Evolutionary conservation across 2,113 vertebrate genomes (phyloP).

Genomic region (Danio rerio): GRCz12tu NC_133182.1:9986501-9987000

Average conservation of each 20-base stretch:
- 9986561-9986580: neutral
- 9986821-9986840: neutral
- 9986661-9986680: neutral
- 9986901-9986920: neutral
- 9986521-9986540: neutral
- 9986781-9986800: neutral
- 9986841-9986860: neutral
- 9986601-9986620: no score
- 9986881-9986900: neutral
- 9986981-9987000: conserved; percentile 23
- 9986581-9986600: neutral
- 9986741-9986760: neutral
- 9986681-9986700: neutral
- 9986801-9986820: neutral
- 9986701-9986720: neutral
- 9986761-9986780: no score
- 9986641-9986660: no score
- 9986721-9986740: neutral
- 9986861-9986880: conserved; percentile 1
- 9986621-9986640: no score
- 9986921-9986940: conserved; percentile 13
- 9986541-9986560: neutral
- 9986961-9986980: conserved; percentile 21
- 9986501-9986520: no score
- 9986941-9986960: conserved; percentile 21